phyloP scores from a whole-genome alignment of 2,113 vertebrate genomes.

The Oryzias curvinotus region DNA sequence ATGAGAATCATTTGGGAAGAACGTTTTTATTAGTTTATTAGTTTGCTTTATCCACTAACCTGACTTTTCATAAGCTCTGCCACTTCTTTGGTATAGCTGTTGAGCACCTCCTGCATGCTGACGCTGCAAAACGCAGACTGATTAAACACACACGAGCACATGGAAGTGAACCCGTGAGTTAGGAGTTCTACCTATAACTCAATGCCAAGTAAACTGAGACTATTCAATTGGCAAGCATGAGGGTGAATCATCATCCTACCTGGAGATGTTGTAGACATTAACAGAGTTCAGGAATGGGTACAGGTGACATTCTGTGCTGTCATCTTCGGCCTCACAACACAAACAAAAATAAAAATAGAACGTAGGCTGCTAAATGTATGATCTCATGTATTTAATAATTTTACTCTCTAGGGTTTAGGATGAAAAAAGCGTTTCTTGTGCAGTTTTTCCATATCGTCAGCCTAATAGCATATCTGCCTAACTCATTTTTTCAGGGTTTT shows the following conservation, averaged over 20 bases:
- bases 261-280: constrained; percentile 52
- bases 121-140: constrained; percentile 38
- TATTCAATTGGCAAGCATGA: not conserved
- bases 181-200: too few relatives aligned
- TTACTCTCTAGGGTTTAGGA: not conserved
- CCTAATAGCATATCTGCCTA: too few relatives aligned
- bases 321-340: constrained; percentile 54
- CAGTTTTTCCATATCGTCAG: not conserved
- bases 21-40: not conserved
- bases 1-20: not conserved
- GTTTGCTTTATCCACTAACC: constrained; percentile 45
- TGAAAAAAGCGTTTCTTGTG: not conserved
- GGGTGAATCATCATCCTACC: constrained; percentile 41
- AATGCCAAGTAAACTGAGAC: constrained; percentile 29
- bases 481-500: too few relatives aligned
- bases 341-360: not conserved
- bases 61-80: constrained; percentile 45
- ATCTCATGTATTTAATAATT: not conserved
- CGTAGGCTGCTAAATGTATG: not conserved
- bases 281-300: constrained; percentile 40
- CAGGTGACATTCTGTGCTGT: constrained; percentile 24
- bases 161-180: not conserved
- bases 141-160: constrained; percentile 9
- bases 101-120: constrained; percentile 56
- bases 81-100: constrained; percentile 52